Evolutionary conservation across 53 echinoderm and acorn worm species (phyloP), one percentile per base, ranked within the genome.

Genomic region (Pentamera pediparva): DNA sequence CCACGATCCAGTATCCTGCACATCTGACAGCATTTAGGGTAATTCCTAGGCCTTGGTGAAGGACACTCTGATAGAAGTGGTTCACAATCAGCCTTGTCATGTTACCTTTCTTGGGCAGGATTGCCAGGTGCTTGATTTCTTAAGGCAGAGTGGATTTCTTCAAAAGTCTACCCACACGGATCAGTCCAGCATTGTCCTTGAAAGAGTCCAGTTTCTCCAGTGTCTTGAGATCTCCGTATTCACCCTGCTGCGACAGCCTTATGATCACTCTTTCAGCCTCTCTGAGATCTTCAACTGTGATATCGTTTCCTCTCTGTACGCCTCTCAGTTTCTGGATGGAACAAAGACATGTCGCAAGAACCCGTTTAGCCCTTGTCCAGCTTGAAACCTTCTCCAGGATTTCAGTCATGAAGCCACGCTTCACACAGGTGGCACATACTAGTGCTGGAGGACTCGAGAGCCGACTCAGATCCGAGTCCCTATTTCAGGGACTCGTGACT

Each of bases 121-220:
- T n/a, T n/a, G n/a, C n/a, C n/a, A n/a, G n/a, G n/a, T n/a, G n/a
- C n/a, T n/a, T n/a, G n/a, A n/a, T n/a, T n/a, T n/a, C n/a, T n/a
- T n/a, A n/a, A n/a, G n/a, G n/a, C n/a, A n/a, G n/a, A n/a, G n/a
- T n/a, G n/a, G n/a, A n/a, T n/a, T n/a, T n/a, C n/a, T n/a, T n/a
- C n/a, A n/a, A n/a, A n/a, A n/a, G n/a, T n/a, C n/a, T 13, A 69
- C 83, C 77, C 3, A 83, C 77, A 48, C 77, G 77, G 31, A 83
- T 62, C 7, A 77, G 28, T 12, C 70, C 77, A 13, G 49, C 28
- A 9, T 77, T 34, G 35, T 83, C 78, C 30, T 63, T 33, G n/a
- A 83, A 47, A 6, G 84, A 73, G 22, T 78, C 38, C 31, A 84
- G 38, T 41, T 59, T 84, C 35, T 72, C 77, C 6, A 84, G 74